Conservation (phyloP, 2,888 invertebrate genomes). For the Venustoraphidia nigricollis region DNA sequence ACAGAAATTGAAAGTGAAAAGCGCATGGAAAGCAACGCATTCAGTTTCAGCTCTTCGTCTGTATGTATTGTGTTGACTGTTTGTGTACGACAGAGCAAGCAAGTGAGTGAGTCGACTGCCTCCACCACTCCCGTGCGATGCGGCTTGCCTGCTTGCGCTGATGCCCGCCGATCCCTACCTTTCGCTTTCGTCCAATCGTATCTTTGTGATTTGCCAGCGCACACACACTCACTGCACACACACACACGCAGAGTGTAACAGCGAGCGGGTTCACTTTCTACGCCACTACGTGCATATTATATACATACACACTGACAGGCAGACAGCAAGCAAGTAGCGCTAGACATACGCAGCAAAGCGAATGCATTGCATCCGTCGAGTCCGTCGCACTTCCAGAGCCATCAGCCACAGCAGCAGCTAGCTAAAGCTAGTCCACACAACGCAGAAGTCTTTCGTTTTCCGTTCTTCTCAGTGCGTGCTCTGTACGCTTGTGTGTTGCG, state of each 20-base stretch:
- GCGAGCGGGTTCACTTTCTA: constrained; percentile 5
- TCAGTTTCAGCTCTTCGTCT: constrained; percentile 8
- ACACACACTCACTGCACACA: constrained; percentile 9
- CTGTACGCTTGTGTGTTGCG: too few relatives aligned
- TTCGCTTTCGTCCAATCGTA: constrained; percentile 43
- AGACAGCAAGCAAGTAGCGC: too few relatives aligned
- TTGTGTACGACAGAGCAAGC: constrained; percentile 14
- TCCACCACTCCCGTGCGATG: constrained; percentile 23
- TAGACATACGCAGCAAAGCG: too few relatives aligned
- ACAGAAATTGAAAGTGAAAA: constrained; percentile 31
- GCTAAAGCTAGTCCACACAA: too few relatives aligned
- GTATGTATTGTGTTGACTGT: constrained; percentile 3
- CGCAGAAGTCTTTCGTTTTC: too few relatives aligned
- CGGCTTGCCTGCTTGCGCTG: constrained; percentile 8
- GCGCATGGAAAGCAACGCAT: constrained; percentile 21
- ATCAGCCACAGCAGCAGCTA: too few relatives aligned
- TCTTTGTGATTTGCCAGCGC: constrained; percentile 26
- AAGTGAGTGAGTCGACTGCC: constrained; percentile 20
- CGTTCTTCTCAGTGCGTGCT: too few relatives aligned
- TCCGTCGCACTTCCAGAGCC: too few relatives aligned
- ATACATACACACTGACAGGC: too few relatives aligned
- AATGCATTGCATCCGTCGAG: too few relatives aligned
- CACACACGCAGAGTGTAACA: constrained; percentile 6
- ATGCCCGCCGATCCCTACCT: constrained; percentile 46
- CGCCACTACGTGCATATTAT: too few relatives aligned